These are phyloP conservation scores for Acrobasis suavella DNA, from an alignment of 2,888 invertebrate genomes.

Conservation along the genomic window DNA sequence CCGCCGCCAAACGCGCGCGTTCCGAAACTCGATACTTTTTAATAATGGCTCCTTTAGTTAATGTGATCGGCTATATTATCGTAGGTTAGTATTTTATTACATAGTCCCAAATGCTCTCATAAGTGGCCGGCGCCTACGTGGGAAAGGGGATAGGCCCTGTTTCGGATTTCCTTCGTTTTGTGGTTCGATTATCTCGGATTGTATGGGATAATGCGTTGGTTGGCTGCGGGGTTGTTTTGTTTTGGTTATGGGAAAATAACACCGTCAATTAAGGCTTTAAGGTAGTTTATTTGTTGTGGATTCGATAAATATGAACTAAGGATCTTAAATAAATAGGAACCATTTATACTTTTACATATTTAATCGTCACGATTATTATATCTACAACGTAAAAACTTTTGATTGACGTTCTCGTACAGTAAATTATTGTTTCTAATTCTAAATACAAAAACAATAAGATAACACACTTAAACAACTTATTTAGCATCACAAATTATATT, in stretches of 20 bases:
- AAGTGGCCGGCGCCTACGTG: slow-evolving; percentile 55
- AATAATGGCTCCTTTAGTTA: slow-evolving; percentile 81
- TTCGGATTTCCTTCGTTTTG: slow-evolving; percentile 55
- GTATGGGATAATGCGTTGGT: slow-evolving; percentile 35
- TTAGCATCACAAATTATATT: neutral
- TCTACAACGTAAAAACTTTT: no score
- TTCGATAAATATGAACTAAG: neutral
- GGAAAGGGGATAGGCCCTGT: slow-evolving; percentile 57
- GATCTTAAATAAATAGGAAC: no score
- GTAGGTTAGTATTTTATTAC: slow-evolving; percentile 77
- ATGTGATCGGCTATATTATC: slow-evolving; percentile 76
- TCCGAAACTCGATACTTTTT: slow-evolving; percentile 81
- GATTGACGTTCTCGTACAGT: no score
- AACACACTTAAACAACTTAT: neutral
- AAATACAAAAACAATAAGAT: neutral
- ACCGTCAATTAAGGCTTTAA: slow-evolving; percentile 13
- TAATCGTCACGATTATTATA: no score
- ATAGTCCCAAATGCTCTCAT: slow-evolving; percentile 61
- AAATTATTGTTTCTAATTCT: no score
- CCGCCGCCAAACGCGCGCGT: slow-evolving; percentile 56
- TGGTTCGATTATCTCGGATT: slow-evolving; percentile 57
- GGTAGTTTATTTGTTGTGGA: slow-evolving; percentile 9
- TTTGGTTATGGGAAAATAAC: slow-evolving; percentile 28
- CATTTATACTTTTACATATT: no score
- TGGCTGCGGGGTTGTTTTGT: slow-evolving; percentile 35